These are phyloP conservation scores for Drosophila buzzatii DNA, from an alignment of 2,888 invertebrate species.

Conservation along the genomic window DNA sequence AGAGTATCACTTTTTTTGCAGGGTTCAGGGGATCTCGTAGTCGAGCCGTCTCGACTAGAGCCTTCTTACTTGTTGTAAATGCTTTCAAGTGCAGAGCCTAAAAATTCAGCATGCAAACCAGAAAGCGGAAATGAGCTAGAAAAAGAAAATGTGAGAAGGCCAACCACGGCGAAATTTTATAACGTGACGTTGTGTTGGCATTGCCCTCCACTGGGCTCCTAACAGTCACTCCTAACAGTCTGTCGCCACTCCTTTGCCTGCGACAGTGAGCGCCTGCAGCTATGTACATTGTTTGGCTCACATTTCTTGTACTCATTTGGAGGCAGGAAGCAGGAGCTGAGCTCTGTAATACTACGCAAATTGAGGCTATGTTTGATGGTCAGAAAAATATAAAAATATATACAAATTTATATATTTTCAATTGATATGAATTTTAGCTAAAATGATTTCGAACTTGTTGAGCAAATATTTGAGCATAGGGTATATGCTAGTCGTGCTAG, in stretches of 20 bases:
- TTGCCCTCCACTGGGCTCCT: conserved; percentile 14
- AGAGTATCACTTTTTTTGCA: no score
- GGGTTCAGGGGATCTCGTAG: no score
- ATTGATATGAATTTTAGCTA: no score
- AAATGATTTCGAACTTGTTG: background rate
- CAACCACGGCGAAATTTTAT: conserved; percentile 71
- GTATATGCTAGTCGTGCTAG: conserved; percentile 9
- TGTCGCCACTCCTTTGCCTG: background rate
- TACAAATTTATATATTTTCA: no score
- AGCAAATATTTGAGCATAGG: background rate
- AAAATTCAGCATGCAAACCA: conserved; percentile 2
- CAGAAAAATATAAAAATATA: background rate
- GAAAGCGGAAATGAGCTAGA: conserved; percentile 67
- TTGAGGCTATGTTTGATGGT: rapidly evolving
- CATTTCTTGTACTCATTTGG: conserved; percentile 63
- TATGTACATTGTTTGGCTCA: conserved; percentile 61
- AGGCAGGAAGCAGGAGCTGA: conserved; percentile 25
- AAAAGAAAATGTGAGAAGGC: conserved; percentile 56
- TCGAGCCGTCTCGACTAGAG: no score
- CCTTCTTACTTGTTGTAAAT: no score
- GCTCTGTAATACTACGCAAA: conserved; percentile 24
- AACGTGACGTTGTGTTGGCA: conserved; percentile 61
- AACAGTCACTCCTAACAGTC: background rate
- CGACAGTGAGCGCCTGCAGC: conserved; percentile 36
- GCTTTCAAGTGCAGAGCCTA: conserved; percentile 32